These are phyloP conservation scores for Delphinus delphis DNA, from an alignment of 2,113 vertebrate genomes.

Conservation along the genomic window DNA sequence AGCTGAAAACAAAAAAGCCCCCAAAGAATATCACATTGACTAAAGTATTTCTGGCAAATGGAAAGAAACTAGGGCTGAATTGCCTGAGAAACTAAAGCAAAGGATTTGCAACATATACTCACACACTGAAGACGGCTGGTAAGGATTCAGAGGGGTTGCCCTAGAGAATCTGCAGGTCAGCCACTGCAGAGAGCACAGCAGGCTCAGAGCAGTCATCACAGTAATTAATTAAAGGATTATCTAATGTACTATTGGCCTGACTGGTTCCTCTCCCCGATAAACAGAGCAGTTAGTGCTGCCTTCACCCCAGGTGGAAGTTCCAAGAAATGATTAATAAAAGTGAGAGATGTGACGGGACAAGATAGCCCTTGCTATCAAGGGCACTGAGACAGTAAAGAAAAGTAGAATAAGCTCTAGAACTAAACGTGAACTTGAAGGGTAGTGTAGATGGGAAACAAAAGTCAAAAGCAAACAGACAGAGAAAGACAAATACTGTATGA, in stretches of 20 bases:
- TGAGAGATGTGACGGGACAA: not conserved
- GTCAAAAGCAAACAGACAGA: not conserved
- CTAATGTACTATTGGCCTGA: not conserved
- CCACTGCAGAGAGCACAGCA: not conserved
- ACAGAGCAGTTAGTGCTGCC: not conserved
- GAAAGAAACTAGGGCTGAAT: slow-evolving; percentile 3
- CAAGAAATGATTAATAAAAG: not conserved
- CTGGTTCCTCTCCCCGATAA: not conserved
- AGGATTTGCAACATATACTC: not conserved
- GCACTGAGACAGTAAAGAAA: not conserved
- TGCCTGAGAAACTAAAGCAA: slow-evolving; percentile 26
- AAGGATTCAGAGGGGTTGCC: not conserved
- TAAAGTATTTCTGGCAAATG: not conserved
- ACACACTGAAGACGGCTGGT: too few species aligned
- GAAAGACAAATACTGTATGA: not conserved
- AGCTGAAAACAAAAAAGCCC: not conserved
- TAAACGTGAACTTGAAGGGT: not conserved
- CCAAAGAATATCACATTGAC: not conserved
- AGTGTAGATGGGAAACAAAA: not conserved
- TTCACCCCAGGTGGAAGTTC: not conserved
- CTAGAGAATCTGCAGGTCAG: not conserved
- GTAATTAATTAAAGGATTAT: not conserved
- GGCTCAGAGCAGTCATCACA: not conserved
- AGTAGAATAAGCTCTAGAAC: not conserved
- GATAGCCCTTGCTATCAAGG: not conserved